Evolutionary conservation across 2,797 vertebrate species (phyloP), one percentile per base, ranked within the genome.

Genomic region (Pampus argenteus): DNA sequence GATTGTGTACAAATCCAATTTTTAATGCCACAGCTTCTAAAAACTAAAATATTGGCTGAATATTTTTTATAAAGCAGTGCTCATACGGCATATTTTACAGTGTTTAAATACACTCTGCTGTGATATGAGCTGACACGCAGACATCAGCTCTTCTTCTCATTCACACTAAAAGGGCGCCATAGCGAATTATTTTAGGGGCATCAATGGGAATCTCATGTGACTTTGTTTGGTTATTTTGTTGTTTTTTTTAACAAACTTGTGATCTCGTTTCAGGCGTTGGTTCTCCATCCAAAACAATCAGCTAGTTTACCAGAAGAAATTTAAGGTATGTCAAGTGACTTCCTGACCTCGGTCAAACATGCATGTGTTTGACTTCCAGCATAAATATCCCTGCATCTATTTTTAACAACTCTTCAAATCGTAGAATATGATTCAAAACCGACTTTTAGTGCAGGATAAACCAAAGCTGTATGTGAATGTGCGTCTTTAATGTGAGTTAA

Each of bases 261-360:
- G 78, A 86, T 86, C 50, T 83, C 80, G 89, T 86, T 93, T 78
- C 93, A 99, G 98, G 92, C 97, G 98, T 85, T 99, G 98, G 98
- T 99, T 99, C 92, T 99, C 98, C 64, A 99, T 99, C 93, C 98
- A 99, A 87, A 99, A 99, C 92, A 99, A 99, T 93, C 98, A 99
- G 88, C 94, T 99, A 64, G 98, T 99, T 82, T 99, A 99, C 93
- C 98, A 99, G 95, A 99, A 99, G 94, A 99, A 99, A 83, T 99
- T 99, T 89, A 99, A 98, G 97, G 98, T 99, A 91, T 61, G 95
- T 88, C 86, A 79, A 68, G 65, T 86, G 73, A 88, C 75, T 82
- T 63, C 52, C 38, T 70, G n/a, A 72, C 74, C 69, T 44, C 52
- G 22, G 62, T 84, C 64, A 85, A 83, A 85, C 71, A 85, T 67